phyloP scores from a whole-genome alignment of 2,113 vertebrate genomes.

The Anas platyrhynchos region DNA sequence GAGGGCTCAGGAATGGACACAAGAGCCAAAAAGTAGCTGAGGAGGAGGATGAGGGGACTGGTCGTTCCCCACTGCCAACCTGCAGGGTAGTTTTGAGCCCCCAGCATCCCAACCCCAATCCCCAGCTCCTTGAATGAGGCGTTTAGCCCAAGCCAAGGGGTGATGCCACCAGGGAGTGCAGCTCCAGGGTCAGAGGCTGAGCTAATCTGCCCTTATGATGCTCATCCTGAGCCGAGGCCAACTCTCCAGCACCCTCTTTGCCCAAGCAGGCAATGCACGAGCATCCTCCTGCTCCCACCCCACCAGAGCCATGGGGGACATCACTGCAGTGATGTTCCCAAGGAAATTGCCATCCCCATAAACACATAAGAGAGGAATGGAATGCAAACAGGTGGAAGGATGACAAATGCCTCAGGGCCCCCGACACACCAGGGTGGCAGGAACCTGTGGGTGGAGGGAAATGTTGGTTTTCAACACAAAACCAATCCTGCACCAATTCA shows the following conservation, averaged over 20 bases:
- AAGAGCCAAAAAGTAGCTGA: background rate
- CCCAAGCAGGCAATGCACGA: background rate
- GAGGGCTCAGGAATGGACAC: fast-evolving
- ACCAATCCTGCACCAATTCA: background rate
- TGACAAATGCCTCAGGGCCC: fast-evolving
- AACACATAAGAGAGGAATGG: background rate
- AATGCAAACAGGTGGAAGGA: background rate
- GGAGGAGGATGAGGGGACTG: fast-evolving
- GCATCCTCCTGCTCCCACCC: background rate
- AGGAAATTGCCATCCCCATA: background rate
- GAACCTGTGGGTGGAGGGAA: background rate
- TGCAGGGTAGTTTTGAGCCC: background rate
- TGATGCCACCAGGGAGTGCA: no score
- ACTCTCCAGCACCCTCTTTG: background rate
- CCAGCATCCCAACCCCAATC: background rate
- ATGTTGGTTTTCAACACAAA: constrained; percentile 22
- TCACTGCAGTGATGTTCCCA: background rate
- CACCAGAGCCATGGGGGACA: no score
- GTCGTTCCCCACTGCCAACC: background rate
- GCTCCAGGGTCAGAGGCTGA: no score
- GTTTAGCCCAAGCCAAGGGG: no score
- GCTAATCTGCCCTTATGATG: no score
- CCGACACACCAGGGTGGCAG: fast-evolving
- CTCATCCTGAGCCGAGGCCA: background rate
- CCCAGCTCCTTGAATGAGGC: no score